A percentile compares a stretch with the other conserved stretches of the same genome.
These are phyloP conservation scores for Ailuropoda melanoleuca DNA, from an alignment of 2,113 vertebrate genomes.

Conservation along the genomic window DNA sequence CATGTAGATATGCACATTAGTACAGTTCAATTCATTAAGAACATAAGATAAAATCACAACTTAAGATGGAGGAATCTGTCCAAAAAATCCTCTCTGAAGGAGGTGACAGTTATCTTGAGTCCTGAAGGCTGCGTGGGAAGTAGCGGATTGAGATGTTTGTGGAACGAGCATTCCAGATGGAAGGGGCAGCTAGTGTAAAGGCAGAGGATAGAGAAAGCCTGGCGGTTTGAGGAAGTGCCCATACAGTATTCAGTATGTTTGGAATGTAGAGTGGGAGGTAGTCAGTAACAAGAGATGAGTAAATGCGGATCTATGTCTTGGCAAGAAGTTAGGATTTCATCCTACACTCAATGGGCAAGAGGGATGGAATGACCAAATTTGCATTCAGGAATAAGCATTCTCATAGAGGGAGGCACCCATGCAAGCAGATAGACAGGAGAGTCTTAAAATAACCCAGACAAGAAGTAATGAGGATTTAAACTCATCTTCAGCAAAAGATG, in stretches of 20 bases:
- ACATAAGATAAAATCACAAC: not conserved
- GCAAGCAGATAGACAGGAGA: not conserved
- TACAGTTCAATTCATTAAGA: not conserved
- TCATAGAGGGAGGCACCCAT: not conserved
- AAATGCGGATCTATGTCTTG: not conserved
- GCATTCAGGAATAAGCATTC: not conserved
- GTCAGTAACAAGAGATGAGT: not conserved
- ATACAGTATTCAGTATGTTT: not conserved
- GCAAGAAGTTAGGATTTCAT: not conserved
- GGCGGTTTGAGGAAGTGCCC: not conserved
- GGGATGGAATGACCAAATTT: not conserved
- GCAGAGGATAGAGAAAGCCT: not conserved
- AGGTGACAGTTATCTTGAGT: not conserved
- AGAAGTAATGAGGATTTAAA: not conserved
- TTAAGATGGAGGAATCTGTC: not conserved
- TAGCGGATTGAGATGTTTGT: not conserved
- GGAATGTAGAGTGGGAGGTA: not conserved
- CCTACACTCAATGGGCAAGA: not conserved
- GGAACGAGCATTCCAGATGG: not conserved
- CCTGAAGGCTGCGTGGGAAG: not conserved
- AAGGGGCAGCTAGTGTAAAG: not conserved
- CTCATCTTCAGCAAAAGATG: not conserved
- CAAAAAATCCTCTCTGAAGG: not conserved
- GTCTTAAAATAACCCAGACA: not conserved
- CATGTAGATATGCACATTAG: not conserved